Evolutionary conservation across 1,140 invertebrate species (phyloP).

Genomic region (Bombus sylvicola): DNA sequence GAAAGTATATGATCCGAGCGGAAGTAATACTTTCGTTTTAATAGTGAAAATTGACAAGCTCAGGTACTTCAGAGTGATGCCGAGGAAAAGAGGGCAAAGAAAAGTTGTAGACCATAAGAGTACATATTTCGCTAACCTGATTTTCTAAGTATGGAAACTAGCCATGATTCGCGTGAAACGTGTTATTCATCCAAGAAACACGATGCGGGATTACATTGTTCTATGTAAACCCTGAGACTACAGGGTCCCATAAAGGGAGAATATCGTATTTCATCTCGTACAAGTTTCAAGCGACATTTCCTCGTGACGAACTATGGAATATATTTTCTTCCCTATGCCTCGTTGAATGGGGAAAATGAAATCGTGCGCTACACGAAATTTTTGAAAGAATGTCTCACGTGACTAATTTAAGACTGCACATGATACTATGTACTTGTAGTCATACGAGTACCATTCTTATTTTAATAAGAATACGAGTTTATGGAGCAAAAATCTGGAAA

Average conservation of each 20-base stretch:
- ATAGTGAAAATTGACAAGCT: not conserved
- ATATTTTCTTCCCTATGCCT: not conserved
- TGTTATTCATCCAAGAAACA: constrained; percentile 30
- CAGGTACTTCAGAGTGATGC: not conserved
- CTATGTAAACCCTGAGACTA: constrained; percentile 20
- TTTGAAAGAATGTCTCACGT: not conserved
- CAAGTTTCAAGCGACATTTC: constrained; percentile 3
- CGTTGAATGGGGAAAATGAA: not conserved
- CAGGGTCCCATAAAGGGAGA: constrained; percentile 21
- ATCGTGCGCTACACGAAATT: not conserved
- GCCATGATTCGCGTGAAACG: not conserved
- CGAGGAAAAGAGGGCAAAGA: not conserved
- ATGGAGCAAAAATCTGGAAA: too few relatives aligned
- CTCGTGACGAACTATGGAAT: not conserved
- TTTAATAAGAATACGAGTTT: too few relatives aligned
- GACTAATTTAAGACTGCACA: not conserved
- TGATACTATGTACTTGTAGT: not conserved
- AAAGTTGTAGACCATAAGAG: too few relatives aligned
- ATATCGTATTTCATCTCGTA: constrained; percentile 24
- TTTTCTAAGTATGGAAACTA: not conserved
- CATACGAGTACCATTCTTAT: too few relatives aligned
- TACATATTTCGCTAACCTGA: not conserved
- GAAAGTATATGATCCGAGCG: too few relatives aligned
- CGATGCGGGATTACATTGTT: constrained; percentile 33
- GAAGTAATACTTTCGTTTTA: not conserved